Base-by-base conservation (phyloP, 2,888 invertebrate genomes). In the Odiellus spinosus region DNA sequence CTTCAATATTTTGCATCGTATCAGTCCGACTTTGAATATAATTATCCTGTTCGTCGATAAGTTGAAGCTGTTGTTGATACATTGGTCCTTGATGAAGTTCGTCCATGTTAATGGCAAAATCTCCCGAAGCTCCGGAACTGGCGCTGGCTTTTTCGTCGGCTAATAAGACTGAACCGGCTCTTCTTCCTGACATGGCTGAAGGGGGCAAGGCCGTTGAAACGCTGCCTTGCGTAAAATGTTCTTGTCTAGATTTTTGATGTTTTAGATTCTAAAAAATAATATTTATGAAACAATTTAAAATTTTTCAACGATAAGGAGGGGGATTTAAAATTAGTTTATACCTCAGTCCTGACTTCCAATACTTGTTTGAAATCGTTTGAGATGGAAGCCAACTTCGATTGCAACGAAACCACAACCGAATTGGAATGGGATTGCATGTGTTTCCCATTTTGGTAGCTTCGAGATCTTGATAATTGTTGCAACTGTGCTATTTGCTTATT, bases 1-100 rank as follows among this genome's bases (percentile, higher is more conserved):
- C 86, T 69, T 99, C 98, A 61, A 99, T 98, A 64, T 86, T 93
- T 67, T 96, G 91, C 95, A 98, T 96, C 1, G 96, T 91, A 65
- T 93, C 91, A 35, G 91, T 91, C 59, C 98, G 75, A 60, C 82
- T 82, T 61, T 86, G 84, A 36, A 93, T 76, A 70, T 95, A 96
- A 42, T 80, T 75, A 62, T 93, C 90, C 67, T 85, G 82, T 67
- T 88, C 85, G 60, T 85, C 80, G 59, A 84, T 71, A 40, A 82
- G 71, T 57, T 80, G 62, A 50, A 68, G 52, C 53, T 71, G 77
- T 59, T 75, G 72, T 64, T 69, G 72, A 53, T 63, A 58, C 63
- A 55, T 71, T 64, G 50, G 68, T 56, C 61, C 64, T 43, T 55
- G 58, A 64, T 18, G 71, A 15, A 20, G 12, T 50, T 74, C 75